These are phyloP conservation scores for Urocynchramus pylzowi DNA, from an alignment of 2,113 vertebrate genomes.

Conservation along the genomic window DNA sequence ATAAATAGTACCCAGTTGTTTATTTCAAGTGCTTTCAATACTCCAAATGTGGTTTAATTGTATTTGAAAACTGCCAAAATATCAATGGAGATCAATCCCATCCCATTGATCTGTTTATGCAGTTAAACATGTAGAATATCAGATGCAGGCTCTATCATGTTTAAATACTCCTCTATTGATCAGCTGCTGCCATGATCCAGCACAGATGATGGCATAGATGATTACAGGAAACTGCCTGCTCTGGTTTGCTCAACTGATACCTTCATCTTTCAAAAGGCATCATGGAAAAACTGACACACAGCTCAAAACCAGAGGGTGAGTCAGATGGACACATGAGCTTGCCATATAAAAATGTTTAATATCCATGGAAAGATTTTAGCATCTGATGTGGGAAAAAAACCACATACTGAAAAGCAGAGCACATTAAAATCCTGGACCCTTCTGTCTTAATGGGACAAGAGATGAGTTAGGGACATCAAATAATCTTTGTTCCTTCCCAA, in stretches of 20 bases:
- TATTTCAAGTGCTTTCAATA: conserved; percentile 68
- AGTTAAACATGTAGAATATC: conserved; percentile 80
- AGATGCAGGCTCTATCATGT: conserved; percentile 82
- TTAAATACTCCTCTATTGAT: conserved; percentile 88
- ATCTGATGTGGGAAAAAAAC: not conserved
- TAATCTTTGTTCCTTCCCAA: not conserved
- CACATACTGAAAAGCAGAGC: not conserved
- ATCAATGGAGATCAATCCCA: conserved; percentile 76
- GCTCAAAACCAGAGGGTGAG: not conserved
- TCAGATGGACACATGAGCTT: not conserved
- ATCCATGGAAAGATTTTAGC: not conserved
- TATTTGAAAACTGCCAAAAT: conserved; percentile 85
- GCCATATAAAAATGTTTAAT: not conserved
- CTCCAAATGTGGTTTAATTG: conserved; percentile 79
- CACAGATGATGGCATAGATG: conserved; percentile 77
- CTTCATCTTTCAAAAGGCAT: conserved; percentile 9
- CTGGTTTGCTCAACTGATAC: conserved; percentile 54
- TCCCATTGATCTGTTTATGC: conserved; percentile 83
- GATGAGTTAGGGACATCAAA: not conserved
- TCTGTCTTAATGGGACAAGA: not conserved
- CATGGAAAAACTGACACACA: not conserved
- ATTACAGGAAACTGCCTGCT: conserved; percentile 78
- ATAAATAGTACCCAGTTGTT: conserved; percentile 68
- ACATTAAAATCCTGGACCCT: not conserved
- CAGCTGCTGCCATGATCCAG: conserved; percentile 77